Percentiles rank a stretch among this genome's conserved stretches.
phyloP scores from a whole-genome alignment of 1,140 invertebrate genomes.

The Pteromalus puparum region DNA sequence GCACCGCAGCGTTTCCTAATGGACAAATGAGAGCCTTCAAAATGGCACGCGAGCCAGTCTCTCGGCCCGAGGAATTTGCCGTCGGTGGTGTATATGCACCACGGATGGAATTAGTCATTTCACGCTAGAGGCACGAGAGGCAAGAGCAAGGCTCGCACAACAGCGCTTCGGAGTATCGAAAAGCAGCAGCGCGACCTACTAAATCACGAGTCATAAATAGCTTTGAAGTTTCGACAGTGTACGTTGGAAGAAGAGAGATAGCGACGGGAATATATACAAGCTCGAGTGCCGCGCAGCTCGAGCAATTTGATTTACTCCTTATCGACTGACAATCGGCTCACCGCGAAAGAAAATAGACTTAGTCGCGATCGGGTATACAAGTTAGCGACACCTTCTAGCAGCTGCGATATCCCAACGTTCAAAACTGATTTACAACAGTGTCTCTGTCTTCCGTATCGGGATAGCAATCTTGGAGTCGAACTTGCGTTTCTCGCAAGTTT shows the following conservation, averaged over 20 bases:
- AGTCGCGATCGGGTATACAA: neutral
- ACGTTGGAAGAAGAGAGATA: slow-evolving; percentile 30
- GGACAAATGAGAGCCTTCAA: slow-evolving; percentile 2
- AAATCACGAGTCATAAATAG: slow-evolving; percentile 43
- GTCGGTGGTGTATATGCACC: neutral
- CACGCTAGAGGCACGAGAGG: neutral
- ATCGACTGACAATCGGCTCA: neutral
- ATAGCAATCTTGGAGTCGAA: neutral
- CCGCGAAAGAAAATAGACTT: slow-evolving; percentile 3
- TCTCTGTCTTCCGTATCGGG: neutral
- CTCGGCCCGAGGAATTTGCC: neutral
- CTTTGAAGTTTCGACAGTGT: slow-evolving; percentile 26
- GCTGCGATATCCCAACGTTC: no score
- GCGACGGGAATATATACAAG: neutral
- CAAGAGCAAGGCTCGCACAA: neutral
- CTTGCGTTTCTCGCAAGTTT: neutral
- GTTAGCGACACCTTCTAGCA: neutral
- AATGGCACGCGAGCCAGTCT: neutral
- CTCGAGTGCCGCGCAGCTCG: neutral
- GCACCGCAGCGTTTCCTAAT: neutral
- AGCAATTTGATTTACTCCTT: slow-evolving; percentile 27
- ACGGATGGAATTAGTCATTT: slow-evolving; percentile 22
- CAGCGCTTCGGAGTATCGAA: neutral
- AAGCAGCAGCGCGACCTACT: slow-evolving; percentile 29
- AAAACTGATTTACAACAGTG: neutral